Evolutionary conservation across 2,113 vertebrate species (phyloP), one percentile per base, ranked within the genome.

Genomic region (Nesoenas mayeri): DNA sequence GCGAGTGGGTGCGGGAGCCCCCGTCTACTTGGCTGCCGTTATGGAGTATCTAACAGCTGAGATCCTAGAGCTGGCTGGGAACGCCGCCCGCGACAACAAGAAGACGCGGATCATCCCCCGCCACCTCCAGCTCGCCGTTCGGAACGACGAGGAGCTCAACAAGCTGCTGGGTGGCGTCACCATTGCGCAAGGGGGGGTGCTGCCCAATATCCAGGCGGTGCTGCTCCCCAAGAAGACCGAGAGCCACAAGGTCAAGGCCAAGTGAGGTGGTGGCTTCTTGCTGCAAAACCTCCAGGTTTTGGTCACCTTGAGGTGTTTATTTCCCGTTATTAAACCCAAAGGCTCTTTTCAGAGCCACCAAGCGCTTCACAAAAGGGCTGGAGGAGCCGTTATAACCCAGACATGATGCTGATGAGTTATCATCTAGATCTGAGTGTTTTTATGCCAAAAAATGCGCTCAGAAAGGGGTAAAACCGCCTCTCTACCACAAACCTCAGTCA

Each of bases 101-200:
- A 99, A 99, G 96, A 98, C 98, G 57, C 98, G 99, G 6, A 99
- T 99, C 94, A 99, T 99, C 51, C 99, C 99, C 4, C 98, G 99
- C 3, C 99, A 99, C 75, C 97, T 99, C 15, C 99, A 99, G 96
- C 97, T 99, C 80, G 99, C 99, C 4, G 98, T 99, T 15, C 98
- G 99, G n/a, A 99, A 99, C 96, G 99, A 99, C 93, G 99, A 99
- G 85, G 99, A 99, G 97, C 95, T 99, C 66, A 99, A 99, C 98
- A 99, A 99, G 65, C 98, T 99, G 80, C 98, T 99, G 75, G 99
- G 99, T 26, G 98, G 98, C 1, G 99, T 99, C 64, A 99, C 99
- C 83, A 99, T 99, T 94, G 99, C 99, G 3, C 99, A 99, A 96
- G 99, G 99, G 2, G 51, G 51, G 13, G 51, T 53, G 2, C 14